Base-by-base conservation (phyloP, 2,113 vertebrate genomes). In the Coracopsis vasa region DNA sequence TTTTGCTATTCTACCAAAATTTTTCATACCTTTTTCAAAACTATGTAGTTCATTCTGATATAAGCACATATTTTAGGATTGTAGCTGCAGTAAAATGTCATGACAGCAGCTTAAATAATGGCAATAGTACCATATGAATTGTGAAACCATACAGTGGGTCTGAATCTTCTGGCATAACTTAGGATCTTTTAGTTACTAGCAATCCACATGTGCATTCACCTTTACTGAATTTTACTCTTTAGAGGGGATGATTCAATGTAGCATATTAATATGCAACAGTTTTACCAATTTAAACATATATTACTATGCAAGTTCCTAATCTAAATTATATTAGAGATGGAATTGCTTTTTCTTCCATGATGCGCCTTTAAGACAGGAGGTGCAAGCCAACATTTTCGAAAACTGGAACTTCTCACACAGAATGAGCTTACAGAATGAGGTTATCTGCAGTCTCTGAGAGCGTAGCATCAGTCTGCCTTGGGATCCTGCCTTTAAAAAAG, bases 401-500 rank as follows among this genome's bases (percentile, higher is more conserved):
- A 84, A 51, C 8, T 19, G 13, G 14, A 29, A 16, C 16, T 70
- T 73, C 16, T 73, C 28, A 27, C 3, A 14, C 10, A 44, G 33
- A 41, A 5, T 18, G 16, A 21, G 3, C 12, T 70, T 65, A 31
- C 9, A 35, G 44, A 21, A 18, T 53, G 50, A 60, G 6, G 8
- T 66, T 41, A 54, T 27, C 31, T 24, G 9, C 10, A 33, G 10
- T 33, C 60, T 74, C 37, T 80, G 53, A 45, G 42, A 33, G 45
- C 0, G 1, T 50, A 16, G 4, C 16, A 18, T 58, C 12, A 37
- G 6, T 28, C 12, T 61, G 10, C 14, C 2, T 2, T 37, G 24
- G 37, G 39, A 48, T 54, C 23, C 15, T 79, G 45, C 66, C 12
- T 81, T 60, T 39, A 7, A 35, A 72, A 56, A 60, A 41, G 7